phyloP scores from a whole-genome alignment of 2,888 invertebrate species.

The Eilema caniola region DNA sequence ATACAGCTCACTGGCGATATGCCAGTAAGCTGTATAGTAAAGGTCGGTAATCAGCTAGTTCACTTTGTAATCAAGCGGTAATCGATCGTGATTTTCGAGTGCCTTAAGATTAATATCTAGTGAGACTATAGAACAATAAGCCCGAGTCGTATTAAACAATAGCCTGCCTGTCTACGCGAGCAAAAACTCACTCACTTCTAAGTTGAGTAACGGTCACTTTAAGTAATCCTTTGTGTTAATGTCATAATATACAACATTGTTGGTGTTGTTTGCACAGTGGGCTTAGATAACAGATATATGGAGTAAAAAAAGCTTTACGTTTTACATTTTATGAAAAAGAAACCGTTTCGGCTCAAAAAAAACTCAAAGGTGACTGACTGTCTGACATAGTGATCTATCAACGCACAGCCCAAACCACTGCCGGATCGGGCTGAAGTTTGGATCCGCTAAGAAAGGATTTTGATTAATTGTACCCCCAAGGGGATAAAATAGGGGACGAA shows the following conservation, averaged over 20 bases:
- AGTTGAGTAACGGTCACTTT: conserved; percentile 3
- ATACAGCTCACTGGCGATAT: too few relatives aligned
- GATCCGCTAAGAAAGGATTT: too few relatives aligned
- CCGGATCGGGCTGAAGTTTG: too few relatives aligned
- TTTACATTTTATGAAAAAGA: too few relatives aligned
- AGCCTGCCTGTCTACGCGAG: not conserved
- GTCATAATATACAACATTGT: not conserved
- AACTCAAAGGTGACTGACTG: too few relatives aligned
- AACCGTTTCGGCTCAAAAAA: too few relatives aligned
- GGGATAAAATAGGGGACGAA: too few relatives aligned
- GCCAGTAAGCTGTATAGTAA: not conserved
- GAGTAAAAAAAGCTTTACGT: too few relatives aligned
- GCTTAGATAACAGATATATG: not conserved
- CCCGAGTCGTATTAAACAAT: conserved; percentile 1
- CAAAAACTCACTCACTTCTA: not conserved
- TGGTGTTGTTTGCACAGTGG: not conserved
- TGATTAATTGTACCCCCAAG: too few relatives aligned
- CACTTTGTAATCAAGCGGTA: not conserved
- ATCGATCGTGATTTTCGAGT: not conserved
- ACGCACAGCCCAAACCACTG: too few relatives aligned
- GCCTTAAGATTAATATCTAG: not conserved
- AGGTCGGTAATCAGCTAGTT: not conserved
- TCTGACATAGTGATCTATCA: too few relatives aligned
- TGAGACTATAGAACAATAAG: conserved; percentile 6
- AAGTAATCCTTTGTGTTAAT: conserved; percentile 4